phyloP scores from a whole-genome alignment of 2,888 invertebrate species.

The Diachrysia chrysitis region DNA sequence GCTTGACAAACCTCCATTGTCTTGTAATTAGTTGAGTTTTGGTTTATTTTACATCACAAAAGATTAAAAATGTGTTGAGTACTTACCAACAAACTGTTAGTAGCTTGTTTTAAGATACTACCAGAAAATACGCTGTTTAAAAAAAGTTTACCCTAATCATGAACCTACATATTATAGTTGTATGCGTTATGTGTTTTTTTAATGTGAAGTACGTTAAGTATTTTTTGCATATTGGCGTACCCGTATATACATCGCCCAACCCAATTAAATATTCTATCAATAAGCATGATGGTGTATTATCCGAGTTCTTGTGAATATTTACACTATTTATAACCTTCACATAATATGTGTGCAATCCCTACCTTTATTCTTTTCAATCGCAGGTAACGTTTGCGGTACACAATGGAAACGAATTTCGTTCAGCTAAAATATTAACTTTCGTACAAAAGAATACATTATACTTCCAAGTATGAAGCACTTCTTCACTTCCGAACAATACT shows the following conservation, averaged over 20 bases:
- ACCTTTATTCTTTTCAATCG: conserved; percentile 77
- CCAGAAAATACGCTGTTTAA: conserved; percentile 15
- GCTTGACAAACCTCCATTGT: conserved; percentile 75
- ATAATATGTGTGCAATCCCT: conserved; percentile 81
- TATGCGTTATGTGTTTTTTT: not conserved
- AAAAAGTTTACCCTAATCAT: not conserved
- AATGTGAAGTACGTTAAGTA: not conserved
- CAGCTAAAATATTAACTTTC: conserved; percentile 88
- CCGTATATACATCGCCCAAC: conserved; percentile 71
- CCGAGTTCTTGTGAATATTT: conserved; percentile 70
- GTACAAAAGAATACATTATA: conserved; percentile 86
- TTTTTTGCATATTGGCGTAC: not conserved
- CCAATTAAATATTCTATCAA: conserved; percentile 75
- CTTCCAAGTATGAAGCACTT: conserved; percentile 86
- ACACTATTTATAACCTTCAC: conserved; percentile 74
- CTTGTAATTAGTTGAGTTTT: conserved; percentile 76
- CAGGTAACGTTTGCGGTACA: conserved; percentile 83
- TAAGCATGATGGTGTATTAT: conserved; percentile 64
- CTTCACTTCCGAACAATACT: conserved; percentile 88
- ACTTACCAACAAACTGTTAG: too few relatives aligned
- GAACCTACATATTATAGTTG: not conserved
- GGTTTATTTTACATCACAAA: conserved; percentile 61
- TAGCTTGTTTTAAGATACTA: too few relatives aligned
- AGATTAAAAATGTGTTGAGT: conserved; percentile 36
- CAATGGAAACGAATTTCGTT: conserved; percentile 84